A percentile compares a stretch with the other conserved stretches of the same genome.
Evolutionary conservation across 2,888 invertebrate species (phyloP).

Genomic region (Drosophila merina): DNA sequence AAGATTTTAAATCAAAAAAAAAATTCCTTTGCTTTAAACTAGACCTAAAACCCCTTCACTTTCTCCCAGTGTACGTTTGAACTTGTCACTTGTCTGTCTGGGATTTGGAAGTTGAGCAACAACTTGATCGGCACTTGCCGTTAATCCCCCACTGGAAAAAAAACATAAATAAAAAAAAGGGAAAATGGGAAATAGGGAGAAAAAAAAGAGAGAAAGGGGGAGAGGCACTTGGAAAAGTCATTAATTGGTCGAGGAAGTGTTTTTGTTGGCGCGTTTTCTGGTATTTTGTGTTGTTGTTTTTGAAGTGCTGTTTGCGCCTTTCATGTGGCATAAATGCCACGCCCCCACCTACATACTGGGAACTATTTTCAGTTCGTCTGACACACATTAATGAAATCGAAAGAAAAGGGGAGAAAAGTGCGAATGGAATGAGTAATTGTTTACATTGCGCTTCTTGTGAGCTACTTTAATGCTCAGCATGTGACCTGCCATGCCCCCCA

Average conservation of each 20-base stretch:
- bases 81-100: conserved; percentile 7
- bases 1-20: too few relatives aligned
- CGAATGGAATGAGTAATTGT: conserved; percentile 32
- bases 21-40: too few relatives aligned
- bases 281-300: conserved; percentile 42
- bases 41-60: too few relatives aligned
- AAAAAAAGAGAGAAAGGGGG: background rate
- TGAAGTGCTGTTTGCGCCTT: conserved; percentile 57
- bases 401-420: background rate
- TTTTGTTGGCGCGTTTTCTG: conserved; percentile 5
- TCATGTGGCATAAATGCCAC: conserved; percentile 37
- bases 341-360: conserved; percentile 5
- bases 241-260: conserved; percentile 63
- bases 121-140: conserved; percentile 21
- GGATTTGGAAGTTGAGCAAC: conserved; percentile 4
- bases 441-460: conserved; percentile 42
- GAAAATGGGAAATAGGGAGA: conserved; percentile 11
- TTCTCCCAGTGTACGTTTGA: background rate
- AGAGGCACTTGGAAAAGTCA: conserved; percentile 59
- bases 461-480: conserved; percentile 52
- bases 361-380: conserved; percentile 66
- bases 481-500: conserved; percentile 14
- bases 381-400: conserved; percentile 53
- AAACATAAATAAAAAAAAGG: background rate
- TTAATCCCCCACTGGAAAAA: conserved; percentile 9